Percentiles rank a stretch among this genome's conserved stretches.
phyloP scores from a whole-genome alignment of 2,888 invertebrate genomes.

The Archips crataeganus region DNA sequence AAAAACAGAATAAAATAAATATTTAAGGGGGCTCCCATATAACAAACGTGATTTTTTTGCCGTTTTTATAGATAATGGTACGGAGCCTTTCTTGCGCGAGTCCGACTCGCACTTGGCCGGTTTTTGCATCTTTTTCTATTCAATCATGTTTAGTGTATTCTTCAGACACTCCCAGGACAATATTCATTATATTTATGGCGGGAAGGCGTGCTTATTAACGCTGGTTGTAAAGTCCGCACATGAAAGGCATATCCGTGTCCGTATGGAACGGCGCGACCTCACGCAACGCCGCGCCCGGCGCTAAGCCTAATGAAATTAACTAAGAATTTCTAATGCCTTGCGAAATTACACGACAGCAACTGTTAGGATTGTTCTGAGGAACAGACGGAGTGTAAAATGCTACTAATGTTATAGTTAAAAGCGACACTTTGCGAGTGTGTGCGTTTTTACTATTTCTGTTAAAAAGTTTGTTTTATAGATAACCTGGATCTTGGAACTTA shows the following conservation, averaged over 20 bases:
- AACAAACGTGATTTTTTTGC: no score
- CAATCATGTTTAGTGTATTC: neutral
- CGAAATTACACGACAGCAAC: conserved; percentile 25
- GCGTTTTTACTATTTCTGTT: no score
- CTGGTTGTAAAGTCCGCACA: conserved; percentile 40
- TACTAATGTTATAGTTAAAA: no score
- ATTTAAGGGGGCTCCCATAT: no score
- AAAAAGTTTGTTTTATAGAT: no score
- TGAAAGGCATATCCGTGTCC: conserved; percentile 39
- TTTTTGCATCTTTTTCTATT: neutral
- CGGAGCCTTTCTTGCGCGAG: no score
- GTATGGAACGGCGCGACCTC: conserved; percentile 33
- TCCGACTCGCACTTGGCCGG: no score
- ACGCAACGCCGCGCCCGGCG: conserved; percentile 38
- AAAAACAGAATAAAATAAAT: no score
- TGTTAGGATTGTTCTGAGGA: conserved; percentile 20
- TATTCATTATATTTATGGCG: conserved; percentile 37
- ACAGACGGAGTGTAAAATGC: neutral
- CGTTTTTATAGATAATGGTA: no score
- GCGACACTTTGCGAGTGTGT: no score
- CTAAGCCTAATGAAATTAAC: conserved; percentile 32
- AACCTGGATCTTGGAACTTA: no score
- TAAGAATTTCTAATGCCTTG: conserved; percentile 29
- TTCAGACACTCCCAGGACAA: conserved; percentile 34
- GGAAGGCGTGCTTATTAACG: conserved; percentile 42